A percentile compares a stretch with the other conserved stretches of the same genome.
These are phyloP conservation scores for Lepeophtheirus salmonis DNA, from an alignment of 1,140 invertebrate genomes.

Conservation along the genomic window DNA sequence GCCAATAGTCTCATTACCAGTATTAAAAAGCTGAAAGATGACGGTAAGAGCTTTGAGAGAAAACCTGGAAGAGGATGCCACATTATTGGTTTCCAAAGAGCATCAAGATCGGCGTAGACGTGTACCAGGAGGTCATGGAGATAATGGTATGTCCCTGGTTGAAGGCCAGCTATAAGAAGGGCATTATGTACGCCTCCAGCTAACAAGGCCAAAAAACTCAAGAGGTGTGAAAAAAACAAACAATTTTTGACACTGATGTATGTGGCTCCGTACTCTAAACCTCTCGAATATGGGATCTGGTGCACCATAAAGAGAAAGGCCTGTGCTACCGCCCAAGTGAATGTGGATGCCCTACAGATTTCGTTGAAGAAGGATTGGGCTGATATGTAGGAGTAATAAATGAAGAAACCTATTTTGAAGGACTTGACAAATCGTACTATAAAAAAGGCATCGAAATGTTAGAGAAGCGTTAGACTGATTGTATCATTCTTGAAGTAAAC, in stretches of 20 bases:
- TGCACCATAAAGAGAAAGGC: background rate
- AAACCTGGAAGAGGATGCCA: background rate
- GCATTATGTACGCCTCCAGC: background rate
- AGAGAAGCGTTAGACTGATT: no score
- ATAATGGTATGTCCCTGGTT: background rate
- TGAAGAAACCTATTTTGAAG: no score
- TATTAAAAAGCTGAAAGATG: no score
- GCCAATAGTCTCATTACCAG: no score
- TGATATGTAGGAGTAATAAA: no score
- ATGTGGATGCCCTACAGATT: background rate
- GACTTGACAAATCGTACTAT: no score
- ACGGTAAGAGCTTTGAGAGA: no score
- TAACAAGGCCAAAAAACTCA: background rate
- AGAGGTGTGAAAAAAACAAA: background rate
- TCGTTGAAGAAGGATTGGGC: background rate
- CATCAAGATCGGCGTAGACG: background rate
- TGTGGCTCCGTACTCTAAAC: background rate
- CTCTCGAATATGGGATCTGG: background rate
- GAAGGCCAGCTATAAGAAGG: background rate
- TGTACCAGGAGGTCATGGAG: background rate
- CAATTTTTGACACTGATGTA: background rate
- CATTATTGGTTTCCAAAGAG: background rate
- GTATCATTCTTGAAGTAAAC: no score
- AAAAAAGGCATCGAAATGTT: no score
- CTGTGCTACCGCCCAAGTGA: background rate